phyloP scores from a whole-genome alignment of 2,797 vertebrate genomes.

The Sylvilagus floridanus region DNA sequence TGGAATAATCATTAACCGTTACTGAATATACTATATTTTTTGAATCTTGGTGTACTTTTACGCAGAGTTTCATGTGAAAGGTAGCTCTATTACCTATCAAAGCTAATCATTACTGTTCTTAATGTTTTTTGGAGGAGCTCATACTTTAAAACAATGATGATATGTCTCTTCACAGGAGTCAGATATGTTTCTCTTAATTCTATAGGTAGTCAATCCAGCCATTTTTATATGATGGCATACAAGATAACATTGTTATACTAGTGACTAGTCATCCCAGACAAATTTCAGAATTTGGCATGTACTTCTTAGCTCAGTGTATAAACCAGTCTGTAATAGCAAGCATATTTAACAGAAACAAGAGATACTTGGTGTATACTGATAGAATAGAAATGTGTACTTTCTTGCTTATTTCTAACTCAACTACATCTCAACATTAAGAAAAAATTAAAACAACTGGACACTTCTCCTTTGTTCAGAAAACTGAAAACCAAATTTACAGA shows the following conservation, averaged over 20 bases:
- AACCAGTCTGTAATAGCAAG: slow-evolving; percentile 19
- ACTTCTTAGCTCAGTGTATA: neutral
- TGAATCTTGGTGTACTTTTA: neutral
- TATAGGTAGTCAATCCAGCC: neutral
- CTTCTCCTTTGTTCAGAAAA: neutral
- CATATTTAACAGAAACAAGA: slow-evolving; percentile 41
- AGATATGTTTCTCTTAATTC: neutral
- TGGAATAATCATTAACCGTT: slow-evolving; percentile 24
- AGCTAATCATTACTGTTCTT: neutral
- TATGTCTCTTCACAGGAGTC: neutral
- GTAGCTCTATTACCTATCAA: neutral
- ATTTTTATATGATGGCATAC: slow-evolving; percentile 34
- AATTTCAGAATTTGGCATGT: slow-evolving; percentile 7
- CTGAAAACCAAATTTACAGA: neutral
- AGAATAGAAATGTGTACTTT: slow-evolving; percentile 39
- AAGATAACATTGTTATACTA: neutral
- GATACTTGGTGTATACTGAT: neutral
- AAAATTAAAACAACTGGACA: slow-evolving; percentile 17
- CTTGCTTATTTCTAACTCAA: slow-evolving; percentile 41
- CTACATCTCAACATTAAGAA: slow-evolving; percentile 53
- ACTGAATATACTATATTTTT: slow-evolving; percentile 27
- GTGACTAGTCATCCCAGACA: neutral
- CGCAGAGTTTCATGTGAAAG: neutral
- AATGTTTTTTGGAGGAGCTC: neutral
- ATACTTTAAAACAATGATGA: neutral